Percentiles rank a stretch among this genome's conserved stretches.
Conservation (phyloP, 2,888 invertebrate species). For the Protonemura montana region DNA sequence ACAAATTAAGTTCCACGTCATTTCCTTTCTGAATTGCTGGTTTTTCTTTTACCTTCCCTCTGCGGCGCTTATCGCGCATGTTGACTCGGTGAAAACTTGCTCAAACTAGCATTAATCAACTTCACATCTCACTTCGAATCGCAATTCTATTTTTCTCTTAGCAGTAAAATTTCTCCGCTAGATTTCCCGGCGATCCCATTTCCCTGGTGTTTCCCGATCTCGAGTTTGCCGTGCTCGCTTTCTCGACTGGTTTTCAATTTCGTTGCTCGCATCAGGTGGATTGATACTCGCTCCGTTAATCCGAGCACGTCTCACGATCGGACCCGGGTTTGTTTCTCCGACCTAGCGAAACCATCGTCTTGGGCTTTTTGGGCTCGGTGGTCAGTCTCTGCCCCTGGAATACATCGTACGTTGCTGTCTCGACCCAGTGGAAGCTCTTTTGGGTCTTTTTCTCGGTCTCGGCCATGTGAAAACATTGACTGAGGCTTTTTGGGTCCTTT, state of each 20-base stretch:
- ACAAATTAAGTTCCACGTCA: background rate
- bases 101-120: constrained; percentile 26
- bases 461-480: too few species aligned
- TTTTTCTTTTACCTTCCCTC: background rate
- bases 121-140: background rate
- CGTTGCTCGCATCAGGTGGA: constrained; percentile 30
- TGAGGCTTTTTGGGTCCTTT: too few species aligned
- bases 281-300: constrained; percentile 25
- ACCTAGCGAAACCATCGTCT: background rate
- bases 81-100: constrained; percentile 25
- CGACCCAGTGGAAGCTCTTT: too few species aligned
- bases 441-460: too few species aligned
- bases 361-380: background rate
- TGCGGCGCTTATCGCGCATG: background rate
- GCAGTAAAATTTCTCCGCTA: background rate
- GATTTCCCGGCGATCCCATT: background rate
- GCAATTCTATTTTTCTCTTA: background rate
- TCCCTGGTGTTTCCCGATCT: background rate
- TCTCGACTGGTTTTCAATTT: constrained; percentile 24
- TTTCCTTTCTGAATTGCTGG: background rate
- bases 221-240: background rate
- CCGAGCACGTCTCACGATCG: background rate
- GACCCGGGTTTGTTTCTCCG: background rate
- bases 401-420: too few species aligned
- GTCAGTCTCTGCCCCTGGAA: too few species aligned